phyloP scores from a whole-genome alignment of 2,113 vertebrate species.

The Vireo altiloquus region DNA sequence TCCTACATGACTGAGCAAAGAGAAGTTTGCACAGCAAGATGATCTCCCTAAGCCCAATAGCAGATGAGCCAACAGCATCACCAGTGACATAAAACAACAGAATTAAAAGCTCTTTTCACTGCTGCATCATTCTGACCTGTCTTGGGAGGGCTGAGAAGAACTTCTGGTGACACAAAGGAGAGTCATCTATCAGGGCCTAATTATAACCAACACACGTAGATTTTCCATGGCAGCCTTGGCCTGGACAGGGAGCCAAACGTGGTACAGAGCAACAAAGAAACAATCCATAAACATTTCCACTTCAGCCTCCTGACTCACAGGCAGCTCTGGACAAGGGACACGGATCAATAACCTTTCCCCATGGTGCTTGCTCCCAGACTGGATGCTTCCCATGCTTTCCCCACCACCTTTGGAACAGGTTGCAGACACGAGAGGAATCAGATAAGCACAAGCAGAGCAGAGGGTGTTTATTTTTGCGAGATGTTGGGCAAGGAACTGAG shows the following conservation, averaged over 20 bases:
- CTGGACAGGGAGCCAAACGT: background rate
- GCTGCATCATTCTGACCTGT: background rate
- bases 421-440: background rate
- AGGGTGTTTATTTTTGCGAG: background rate
- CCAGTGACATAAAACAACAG: background rate
- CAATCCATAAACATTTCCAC: constrained; percentile 12
- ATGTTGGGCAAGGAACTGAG: background rate
- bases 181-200: constrained; percentile 10
- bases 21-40: background rate
- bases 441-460: background rate
- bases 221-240: constrained; percentile 38
- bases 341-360: background rate
- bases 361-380: background rate
- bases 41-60: accelerated
- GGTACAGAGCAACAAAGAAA: background rate
- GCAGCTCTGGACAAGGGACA: background rate
- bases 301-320: constrained; percentile 26
- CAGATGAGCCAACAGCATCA: background rate
- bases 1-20: background rate
- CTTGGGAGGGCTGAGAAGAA: background rate
- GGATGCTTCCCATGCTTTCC: background rate
- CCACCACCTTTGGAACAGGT: background rate
- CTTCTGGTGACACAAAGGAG: background rate
- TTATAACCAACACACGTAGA: background rate
- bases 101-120: background rate